Evolutionary conservation across 2,888 invertebrate genomes (phyloP).

Genomic region (Acronicta alni): DNA sequence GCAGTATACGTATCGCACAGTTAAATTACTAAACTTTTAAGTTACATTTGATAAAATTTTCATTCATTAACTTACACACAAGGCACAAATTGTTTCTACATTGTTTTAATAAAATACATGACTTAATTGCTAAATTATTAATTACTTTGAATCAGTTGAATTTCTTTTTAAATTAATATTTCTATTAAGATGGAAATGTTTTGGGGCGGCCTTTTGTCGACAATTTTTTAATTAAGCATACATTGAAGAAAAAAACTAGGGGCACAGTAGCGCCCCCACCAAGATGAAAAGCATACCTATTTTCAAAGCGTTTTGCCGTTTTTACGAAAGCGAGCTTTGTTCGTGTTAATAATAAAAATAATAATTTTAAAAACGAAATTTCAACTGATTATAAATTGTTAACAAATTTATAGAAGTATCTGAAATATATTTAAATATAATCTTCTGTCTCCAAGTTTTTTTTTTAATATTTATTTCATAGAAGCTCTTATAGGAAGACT

Average conservation of each 20-base stretch:
- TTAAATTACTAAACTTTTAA: slow-evolving; percentile 11
- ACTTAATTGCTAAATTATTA: slow-evolving; percentile 21
- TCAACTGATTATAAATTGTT: slow-evolving; percentile 11
- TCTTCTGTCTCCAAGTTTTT: background rate
- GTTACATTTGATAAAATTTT: slow-evolving; percentile 24
- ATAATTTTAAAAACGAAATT: slow-evolving; percentile 15
- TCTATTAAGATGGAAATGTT: background rate
- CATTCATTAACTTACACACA: slow-evolving; percentile 22
- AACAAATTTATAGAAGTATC: slow-evolving; percentile 18
- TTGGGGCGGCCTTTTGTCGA: background rate
- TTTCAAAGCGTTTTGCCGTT: no score
- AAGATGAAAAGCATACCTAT: no score
- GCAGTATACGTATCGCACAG: slow-evolving; percentile 33
- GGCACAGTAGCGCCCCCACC: no score
- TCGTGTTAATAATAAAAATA: background rate
- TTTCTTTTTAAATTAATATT: slow-evolving; percentile 8
- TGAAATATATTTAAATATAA: slow-evolving; percentile 9
- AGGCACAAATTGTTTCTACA: slow-evolving; percentile 35
- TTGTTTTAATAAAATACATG: slow-evolving; percentile 12
- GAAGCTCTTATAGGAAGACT: background rate
- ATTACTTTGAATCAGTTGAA: slow-evolving; percentile 13
- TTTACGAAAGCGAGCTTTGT: no score
- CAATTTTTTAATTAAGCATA: no score
- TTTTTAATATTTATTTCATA: background rate
- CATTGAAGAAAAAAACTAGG: no score